Base-by-base conservation (phyloP, 2,888 invertebrate species). In the Harpalus rufipes region DNA sequence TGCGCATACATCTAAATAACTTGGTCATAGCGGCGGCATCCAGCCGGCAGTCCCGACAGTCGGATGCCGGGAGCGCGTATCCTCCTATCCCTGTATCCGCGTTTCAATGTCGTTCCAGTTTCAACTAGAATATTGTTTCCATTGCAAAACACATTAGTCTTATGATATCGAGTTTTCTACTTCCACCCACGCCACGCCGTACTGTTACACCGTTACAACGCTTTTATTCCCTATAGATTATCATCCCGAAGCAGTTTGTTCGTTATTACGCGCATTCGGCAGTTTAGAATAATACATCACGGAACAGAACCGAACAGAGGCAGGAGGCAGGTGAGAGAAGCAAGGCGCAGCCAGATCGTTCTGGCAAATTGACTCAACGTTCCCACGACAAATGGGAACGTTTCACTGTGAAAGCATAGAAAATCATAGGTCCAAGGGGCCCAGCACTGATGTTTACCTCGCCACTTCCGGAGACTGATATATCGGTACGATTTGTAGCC, bases 401-500 rank as follows among this genome's bases (percentile, higher is more conserved):
- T 80, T 80, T 61, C 61, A 41, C 16, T 61, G 61, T 18, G 61
- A 80, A 32, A 63, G 80, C 18, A 80, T 80, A 80, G 61, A 80
- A 80, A 80, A 80, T 80, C 61, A 80, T 80, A 80, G 80, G 61
- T 80, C 51, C 44, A 39, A 39, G 61, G 39, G 80, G 61, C 61
- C 61, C 21, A 78, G 51, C 82, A 72, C 68, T 82, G 74, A 68
- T 86, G 88, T 87, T 89, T 90, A 94, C 93, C 92, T 94, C 93
- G n/a, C 93, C 88, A 18, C 92, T 91, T 32, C 92, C 93, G 44
- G 91, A 90, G 79, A 94, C 86, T 21, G 93, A 92, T 79, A 94
- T 90, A 85, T 89, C 89, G 79, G 93, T 93, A 83, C 92, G 90
- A 25, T 91, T 90, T 65, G 93, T 93, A 84, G 88, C 91, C 44